Evolutionary conservation across 2,113 vertebrate species (phyloP).

Genomic region (Noctilio leporinus): DNA sequence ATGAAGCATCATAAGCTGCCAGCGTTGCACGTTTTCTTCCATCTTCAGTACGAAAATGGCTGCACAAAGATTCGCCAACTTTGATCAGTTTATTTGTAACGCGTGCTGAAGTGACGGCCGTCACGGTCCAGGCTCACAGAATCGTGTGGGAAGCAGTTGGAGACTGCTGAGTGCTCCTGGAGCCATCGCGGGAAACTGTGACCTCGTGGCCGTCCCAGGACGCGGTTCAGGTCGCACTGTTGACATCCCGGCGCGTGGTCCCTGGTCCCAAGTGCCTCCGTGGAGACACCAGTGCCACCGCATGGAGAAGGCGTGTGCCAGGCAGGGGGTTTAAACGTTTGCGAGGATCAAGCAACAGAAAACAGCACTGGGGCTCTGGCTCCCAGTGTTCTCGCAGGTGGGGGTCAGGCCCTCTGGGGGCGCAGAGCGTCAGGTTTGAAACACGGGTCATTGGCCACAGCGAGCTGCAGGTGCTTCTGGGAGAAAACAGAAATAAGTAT

Average conservation of each 20-base stretch:
- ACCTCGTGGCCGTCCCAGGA: too few relatives aligned
- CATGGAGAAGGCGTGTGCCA: neutral
- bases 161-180: too few relatives aligned
- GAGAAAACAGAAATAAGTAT: neutral
- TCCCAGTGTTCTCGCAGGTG: neutral
- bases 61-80: too few relatives aligned
- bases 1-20: too few relatives aligned
- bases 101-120: too few relatives aligned
- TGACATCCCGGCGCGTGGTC: rapidly evolving
- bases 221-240: too few relatives aligned
- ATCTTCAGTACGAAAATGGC: too few relatives aligned
- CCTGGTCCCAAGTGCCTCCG: neutral
- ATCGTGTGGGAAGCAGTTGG: rapidly evolving
- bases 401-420: neutral
- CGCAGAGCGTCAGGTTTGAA: neutral
- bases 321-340: neutral
- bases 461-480: neutral
- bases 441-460: neutral
- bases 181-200: too few relatives aligned
- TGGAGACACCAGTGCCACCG: neutral
- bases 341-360: neutral
- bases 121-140: too few relatives aligned
- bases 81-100: too few relatives aligned
- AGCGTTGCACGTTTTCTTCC: too few relatives aligned
- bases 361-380: neutral